phyloP scores from a whole-genome alignment of 1,140 invertebrate genomes.

The Zaprionus gabonicus region DNA sequence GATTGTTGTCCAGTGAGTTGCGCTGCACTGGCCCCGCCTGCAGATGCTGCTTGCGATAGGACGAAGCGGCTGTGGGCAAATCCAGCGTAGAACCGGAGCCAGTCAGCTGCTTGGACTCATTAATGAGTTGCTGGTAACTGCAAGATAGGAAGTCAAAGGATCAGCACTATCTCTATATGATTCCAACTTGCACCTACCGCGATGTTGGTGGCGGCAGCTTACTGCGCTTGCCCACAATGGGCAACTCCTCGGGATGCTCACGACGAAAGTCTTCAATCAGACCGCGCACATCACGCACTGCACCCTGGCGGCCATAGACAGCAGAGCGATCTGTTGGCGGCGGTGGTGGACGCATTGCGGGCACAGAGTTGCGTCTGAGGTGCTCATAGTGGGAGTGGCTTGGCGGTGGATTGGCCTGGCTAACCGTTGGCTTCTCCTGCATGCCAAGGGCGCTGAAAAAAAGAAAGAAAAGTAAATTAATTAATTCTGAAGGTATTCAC shows the following conservation, averaged over 20 bases:
- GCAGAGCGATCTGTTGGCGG: constrained; percentile 5
- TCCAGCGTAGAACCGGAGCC: constrained; percentile 43
- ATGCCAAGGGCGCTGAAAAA: constrained; percentile 42
- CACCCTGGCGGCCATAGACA: constrained; percentile 11
- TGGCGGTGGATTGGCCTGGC: not conserved
- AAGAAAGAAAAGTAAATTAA: not conserved
- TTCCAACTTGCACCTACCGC: constrained; percentile 25
- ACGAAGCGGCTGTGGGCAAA: not conserved
- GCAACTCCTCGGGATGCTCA: constrained; percentile 23
- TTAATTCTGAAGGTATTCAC: not conserved
- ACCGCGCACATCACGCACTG: constrained; percentile 17
- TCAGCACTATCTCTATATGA: no score
- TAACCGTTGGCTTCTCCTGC: not conserved
- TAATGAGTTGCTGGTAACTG: constrained; percentile 41
- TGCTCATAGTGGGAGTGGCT: constrained; percentile 29
- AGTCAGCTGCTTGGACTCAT: constrained; percentile 26
- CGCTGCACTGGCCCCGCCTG: not conserved
- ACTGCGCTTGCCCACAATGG: constrained; percentile 34
- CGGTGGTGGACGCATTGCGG: constrained; percentile 20
- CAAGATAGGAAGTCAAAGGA: no score
- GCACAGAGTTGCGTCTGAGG: constrained; percentile 32
- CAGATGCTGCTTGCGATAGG: constrained; percentile 7
- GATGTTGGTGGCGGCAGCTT: constrained; percentile 23
- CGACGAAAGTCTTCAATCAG: constrained; percentile 4
- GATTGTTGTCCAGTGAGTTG: constrained; percentile 39